Percentiles rank a stretch among this genome's conserved stretches.
Evolutionary conservation across 2,888 invertebrate species (phyloP).

Genomic region (Xiphydria camelus): DNA sequence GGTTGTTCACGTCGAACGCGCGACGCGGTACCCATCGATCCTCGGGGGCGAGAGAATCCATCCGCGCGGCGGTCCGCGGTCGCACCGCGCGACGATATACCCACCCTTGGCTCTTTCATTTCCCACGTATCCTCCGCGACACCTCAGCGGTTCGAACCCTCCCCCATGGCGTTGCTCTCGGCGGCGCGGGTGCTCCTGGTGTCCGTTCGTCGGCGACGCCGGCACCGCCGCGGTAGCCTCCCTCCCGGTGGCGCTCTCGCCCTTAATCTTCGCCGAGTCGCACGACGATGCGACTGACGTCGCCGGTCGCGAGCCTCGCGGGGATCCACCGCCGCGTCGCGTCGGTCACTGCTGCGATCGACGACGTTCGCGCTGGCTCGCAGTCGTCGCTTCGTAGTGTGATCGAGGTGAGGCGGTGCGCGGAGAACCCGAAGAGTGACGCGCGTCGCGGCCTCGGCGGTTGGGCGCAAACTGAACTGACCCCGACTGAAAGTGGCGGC

Average conservation of each 20-base stretch:
- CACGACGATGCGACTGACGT: too few relatives aligned
- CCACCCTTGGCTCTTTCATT: conserved; percentile 50
- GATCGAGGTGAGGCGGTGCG: conserved; percentile 1
- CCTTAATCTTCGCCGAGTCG: not conserved
- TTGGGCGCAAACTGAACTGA: conserved; percentile 51
- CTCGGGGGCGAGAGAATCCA: not conserved
- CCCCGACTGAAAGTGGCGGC: conserved; percentile 31
- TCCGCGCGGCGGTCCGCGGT: not conserved
- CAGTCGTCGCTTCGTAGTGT: too few relatives aligned
- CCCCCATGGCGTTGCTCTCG: conserved; percentile 31
- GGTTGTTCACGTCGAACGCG: conserved; percentile 3
- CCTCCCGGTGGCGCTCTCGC: not conserved
- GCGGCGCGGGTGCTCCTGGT: too few relatives aligned
- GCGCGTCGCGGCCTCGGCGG: conserved; percentile 38
- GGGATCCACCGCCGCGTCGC: too few relatives aligned
- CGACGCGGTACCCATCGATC: not conserved
- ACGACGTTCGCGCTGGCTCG: too few relatives aligned
- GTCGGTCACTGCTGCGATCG: too few relatives aligned
- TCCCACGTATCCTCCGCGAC: conserved; percentile 44
- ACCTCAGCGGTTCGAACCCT: conserved; percentile 36
- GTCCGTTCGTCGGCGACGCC: conserved; percentile 9
- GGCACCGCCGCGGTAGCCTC: conserved; percentile 13
- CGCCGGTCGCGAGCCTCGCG: too few relatives aligned
- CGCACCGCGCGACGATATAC: too few relatives aligned
- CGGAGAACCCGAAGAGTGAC: too few relatives aligned